Evolutionary conservation across 64 coral and sea anemone genomes (phyloP).

Genomic region (Hydrozoanthus tunicans): DNA sequence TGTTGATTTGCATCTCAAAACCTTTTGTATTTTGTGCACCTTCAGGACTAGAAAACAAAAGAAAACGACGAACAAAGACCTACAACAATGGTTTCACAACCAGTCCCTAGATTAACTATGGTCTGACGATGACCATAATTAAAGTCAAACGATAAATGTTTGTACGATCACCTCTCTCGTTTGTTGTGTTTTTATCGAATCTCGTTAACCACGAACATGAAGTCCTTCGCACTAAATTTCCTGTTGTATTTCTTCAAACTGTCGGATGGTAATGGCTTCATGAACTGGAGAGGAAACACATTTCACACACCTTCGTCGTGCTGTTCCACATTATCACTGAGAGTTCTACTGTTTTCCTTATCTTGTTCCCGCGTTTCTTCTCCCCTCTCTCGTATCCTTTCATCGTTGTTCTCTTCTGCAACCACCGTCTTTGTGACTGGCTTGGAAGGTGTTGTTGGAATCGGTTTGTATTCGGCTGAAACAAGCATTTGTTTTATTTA

Average conservation of each 20-base stretch:
- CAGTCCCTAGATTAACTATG: too few species aligned
- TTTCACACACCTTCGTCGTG: neutral
- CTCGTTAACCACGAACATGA: too few species aligned
- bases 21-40: too few species aligned
- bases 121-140: too few species aligned
- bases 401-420: neutral
- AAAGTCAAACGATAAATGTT: too few species aligned
- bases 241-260: too few species aligned
- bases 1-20: too few species aligned
- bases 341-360: constrained; percentile 33
- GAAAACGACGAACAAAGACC: too few species aligned
- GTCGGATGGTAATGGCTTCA: too few species aligned
- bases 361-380: neutral
- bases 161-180: too few species aligned
- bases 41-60: too few species aligned
- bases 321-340: constrained; percentile 9
- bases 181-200: neutral
- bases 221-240: neutral
- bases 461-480: constrained; percentile 14
- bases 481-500: neutral
- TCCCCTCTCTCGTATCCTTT: neutral
- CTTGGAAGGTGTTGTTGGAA: constrained; percentile 5
- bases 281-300: neutral
- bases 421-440: neutral
- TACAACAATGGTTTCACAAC: too few species aligned